Base-by-base conservation (phyloP, 2,888 invertebrate genomes). In the Melinaea marsaeus region DNA sequence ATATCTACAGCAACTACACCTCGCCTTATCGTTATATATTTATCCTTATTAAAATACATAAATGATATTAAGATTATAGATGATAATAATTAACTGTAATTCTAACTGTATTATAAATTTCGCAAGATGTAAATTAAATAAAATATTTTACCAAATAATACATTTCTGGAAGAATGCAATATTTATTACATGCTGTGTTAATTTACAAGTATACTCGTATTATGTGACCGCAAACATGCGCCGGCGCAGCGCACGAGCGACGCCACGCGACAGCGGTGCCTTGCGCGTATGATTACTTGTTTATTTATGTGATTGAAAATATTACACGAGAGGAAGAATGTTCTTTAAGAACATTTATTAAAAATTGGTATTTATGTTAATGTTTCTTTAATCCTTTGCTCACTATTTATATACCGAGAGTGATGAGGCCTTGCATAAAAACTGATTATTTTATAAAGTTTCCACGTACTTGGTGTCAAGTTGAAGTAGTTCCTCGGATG, bases 221-320 rank as follows among this genome's bases (percentile, higher is more conserved):
- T 87, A 89, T 88, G 88, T 87, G 85, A 85, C 85, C 87, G 85
- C 89, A 88, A 89, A 88, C 83, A 73, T 76, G 81, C 75, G 76
- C 75, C 72, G 67, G 76, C 72, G 75, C 75, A 72, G 74, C 72
- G 75, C 78, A 77, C 74, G 76, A 77, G 76, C 73, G 74, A 69
- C 32, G 84, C 78, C 86, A 85, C 88, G 86, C 82, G 88, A 80
- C 84, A 86, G 85, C 88, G 86, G 88, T 75, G 85, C 78, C 79
- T 78, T 74, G 68, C 71, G 78, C 77, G 72, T 77, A 76, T 75
- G 77, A 77, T 83, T 81, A 81, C 74, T 79, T 79, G 81, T 83
- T 85, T 79, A 86, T 83, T 70, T 58, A 45, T 47, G 63, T 62
- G 59, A 35, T 32, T 32, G 32, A 51, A 51, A 42, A 51, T 32